phyloP scores from a whole-genome alignment of 2,888 invertebrate genomes.

The Oasisia sp. region DNA sequence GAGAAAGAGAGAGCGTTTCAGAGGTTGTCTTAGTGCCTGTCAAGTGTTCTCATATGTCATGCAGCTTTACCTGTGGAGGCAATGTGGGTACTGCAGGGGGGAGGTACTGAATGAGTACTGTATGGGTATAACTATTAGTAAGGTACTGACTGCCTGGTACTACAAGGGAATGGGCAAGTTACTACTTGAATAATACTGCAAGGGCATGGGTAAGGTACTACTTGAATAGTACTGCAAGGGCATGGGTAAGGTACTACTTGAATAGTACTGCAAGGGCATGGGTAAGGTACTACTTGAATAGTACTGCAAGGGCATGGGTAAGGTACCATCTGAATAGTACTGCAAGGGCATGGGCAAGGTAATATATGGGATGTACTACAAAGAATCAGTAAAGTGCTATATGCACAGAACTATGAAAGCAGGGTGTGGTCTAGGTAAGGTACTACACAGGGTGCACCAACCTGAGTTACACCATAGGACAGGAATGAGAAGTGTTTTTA shows the following conservation, averaged over 20 bases:
- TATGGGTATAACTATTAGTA: neutral
- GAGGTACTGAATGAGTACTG: neutral
- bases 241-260: slow-evolving; percentile 3
- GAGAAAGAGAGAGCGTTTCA: neutral
- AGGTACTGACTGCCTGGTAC: neutral
- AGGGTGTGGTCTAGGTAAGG: no score
- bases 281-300: neutral
- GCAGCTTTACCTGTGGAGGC: neutral
- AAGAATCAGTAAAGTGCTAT: no score
- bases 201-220: neutral
- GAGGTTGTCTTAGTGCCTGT: neutral
- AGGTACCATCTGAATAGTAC: neutral
- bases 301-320: neutral
- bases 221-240: neutral
- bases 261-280: neutral
- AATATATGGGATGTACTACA: no score
- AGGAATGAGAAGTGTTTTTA: neutral
- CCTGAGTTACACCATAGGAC: neutral
- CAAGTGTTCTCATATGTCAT: neutral
- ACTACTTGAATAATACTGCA: neutral
- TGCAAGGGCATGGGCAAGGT: no score
- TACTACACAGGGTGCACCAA: neutral
- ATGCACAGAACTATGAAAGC: no score
- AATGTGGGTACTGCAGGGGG: neutral
- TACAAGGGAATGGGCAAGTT: neutral